These are phyloP conservation scores for Drosophila multiciliata DNA, from an alignment of 2,888 invertebrate species.

Conservation along the genomic window DNA sequence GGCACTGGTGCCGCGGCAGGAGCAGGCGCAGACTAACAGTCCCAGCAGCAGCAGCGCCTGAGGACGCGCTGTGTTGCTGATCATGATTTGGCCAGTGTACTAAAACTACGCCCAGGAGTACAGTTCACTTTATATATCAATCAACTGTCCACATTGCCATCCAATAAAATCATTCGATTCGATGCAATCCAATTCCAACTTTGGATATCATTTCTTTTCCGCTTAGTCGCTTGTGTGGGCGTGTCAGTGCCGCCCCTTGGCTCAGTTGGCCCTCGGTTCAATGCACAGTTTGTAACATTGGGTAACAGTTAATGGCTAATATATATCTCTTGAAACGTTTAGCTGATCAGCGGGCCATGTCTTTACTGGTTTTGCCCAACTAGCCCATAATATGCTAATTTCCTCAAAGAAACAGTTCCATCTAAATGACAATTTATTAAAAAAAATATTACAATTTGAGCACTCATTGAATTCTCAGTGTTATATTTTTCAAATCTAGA, in stretches of 20 bases:
- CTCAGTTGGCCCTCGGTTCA: conserved; percentile 43
- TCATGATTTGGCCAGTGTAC: conserved; percentile 35
- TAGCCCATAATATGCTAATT: conserved; percentile 40
- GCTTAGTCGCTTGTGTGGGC: conserved; percentile 46
- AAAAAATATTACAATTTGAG: conserved; percentile 1
- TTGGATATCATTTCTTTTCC: conserved; percentile 30
- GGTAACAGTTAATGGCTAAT: conserved; percentile 28
- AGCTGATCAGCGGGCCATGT: conserved; percentile 42
- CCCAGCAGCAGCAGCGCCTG: conserved; percentile 31
- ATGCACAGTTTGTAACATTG: conserved; percentile 38
- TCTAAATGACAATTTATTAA: not conserved
- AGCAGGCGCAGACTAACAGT: conserved; percentile 43
- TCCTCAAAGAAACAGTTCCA: conserved; percentile 13
- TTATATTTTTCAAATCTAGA: not conserved
- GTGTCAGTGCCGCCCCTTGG: conserved; percentile 2
- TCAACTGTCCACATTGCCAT: conserved; percentile 4
- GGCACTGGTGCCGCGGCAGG: conserved; percentile 25
- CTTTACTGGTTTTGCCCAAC: conserved; percentile 26
- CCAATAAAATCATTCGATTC: conserved; percentile 4
- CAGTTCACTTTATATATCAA: conserved; percentile 45
- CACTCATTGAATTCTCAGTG: not conserved
- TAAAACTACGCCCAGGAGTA: conserved; percentile 46
- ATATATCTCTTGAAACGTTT: not conserved
- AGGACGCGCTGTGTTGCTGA: conserved; percentile 24
- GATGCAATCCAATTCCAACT: not conserved